Percentiles rank a stretch among this genome's conserved stretches.
Conservation (phyloP, 1,140 invertebrate species). For the Eriocheir sinensis region DNA sequence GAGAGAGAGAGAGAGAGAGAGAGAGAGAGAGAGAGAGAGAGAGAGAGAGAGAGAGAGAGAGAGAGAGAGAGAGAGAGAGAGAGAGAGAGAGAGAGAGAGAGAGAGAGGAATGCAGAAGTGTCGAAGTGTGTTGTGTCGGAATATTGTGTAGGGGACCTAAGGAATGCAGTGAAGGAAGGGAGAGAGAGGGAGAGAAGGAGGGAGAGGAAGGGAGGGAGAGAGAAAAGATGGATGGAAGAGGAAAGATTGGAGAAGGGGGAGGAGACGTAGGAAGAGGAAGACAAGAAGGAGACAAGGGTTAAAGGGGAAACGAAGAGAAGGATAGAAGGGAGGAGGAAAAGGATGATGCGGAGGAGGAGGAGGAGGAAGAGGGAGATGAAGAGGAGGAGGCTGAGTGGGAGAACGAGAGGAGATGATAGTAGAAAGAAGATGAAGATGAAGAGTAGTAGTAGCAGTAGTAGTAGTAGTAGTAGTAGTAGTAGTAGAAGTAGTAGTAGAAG, state of each 20-base stretch:
- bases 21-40: not conserved
- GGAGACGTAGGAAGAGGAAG: not conserved
- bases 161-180: not conserved
- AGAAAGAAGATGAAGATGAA: too few species aligned
- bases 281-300: not conserved
- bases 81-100: not conserved
- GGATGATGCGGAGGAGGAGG: too few species aligned
- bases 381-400: too few species aligned
- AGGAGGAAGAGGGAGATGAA: too few species aligned
- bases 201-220: not conserved
- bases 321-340: not conserved
- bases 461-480: too few species aligned
- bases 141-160: not conserved
- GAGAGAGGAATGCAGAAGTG: not conserved
- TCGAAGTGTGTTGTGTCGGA: too few species aligned
- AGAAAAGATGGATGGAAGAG: not conserved
- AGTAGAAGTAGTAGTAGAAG: too few species aligned
- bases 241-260: not conserved
- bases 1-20: not conserved
- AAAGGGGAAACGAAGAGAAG: not conserved
- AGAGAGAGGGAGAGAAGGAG: not conserved
- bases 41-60: too few species aligned
- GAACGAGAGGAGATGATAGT: too few species aligned
- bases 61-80: conserved; percentile 34
- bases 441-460: too few species aligned